These are phyloP conservation scores for Psittacula derbiana DNA, from an alignment of 2,797 vertebrate species.

Conservation along the genomic window DNA sequence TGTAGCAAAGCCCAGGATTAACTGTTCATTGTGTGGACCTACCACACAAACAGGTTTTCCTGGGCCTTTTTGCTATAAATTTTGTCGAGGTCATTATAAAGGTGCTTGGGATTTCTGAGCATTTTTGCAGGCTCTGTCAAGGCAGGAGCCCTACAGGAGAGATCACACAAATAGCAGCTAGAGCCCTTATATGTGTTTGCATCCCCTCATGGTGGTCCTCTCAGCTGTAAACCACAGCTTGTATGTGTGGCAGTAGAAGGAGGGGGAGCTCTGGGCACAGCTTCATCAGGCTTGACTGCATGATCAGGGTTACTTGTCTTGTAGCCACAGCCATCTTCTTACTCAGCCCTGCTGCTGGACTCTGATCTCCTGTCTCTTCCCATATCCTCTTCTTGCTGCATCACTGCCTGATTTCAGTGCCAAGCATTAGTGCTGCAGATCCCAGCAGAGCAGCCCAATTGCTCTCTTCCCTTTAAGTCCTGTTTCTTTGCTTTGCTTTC, in stretches of 20 bases:
- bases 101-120: neutral
- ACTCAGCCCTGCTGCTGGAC: neutral
- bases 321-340: neutral
- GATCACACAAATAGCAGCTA: neutral
- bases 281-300: neutral
- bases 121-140: neutral
- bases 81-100: neutral
- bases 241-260: neutral
- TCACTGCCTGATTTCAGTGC: neutral
- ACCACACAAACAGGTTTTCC: neutral
- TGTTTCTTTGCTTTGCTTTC: neutral
- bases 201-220: neutral
- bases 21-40: conserved; percentile 4
- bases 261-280: neutral
- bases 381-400: neutral
- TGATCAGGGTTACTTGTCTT: neutral
- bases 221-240: neutral
- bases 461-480: neutral
- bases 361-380: neutral
- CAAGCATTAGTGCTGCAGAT: neutral
- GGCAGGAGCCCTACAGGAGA: neutral
- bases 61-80: neutral
- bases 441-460: neutral
- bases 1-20: conserved; percentile 47
- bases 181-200: neutral